Base-by-base conservation (phyloP, 2,888 invertebrate species). In the Glyphotaelius pellucidus region DNA sequence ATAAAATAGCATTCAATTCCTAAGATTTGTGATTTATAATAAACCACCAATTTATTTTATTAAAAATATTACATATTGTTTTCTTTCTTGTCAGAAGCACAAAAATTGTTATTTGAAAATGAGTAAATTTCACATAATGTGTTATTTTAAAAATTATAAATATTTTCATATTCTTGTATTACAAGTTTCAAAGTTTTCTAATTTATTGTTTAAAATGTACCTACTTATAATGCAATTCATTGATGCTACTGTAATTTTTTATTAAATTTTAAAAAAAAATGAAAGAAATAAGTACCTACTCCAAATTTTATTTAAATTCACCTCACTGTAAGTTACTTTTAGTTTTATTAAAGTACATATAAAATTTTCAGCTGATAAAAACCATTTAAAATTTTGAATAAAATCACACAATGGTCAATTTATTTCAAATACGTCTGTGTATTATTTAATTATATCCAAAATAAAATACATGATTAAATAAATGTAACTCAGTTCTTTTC, bases 401-500 rank as follows among this genome's bases (percentile, higher is more conserved):
- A n/a, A 67, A 67, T 67, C 67, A 67, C 67, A 25, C 67, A 67
- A 67, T 67, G 25, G 67, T 67, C 67, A 25, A 67, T 67, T 67
- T 67, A 67, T 67, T 25, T 67, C 25, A 67, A 25, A 67, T 67
- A 67, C 25, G 9, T 67, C 67, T 67, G 25, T 67, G 67, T 67
- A 67, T 67, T 25, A n/a, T 67, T 67, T 67, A 67, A 67, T 67
- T 67, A 67, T 67, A 67, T 67, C n/a, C 67, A 25, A 67, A 67
- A 67, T 67, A 67, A 67, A 67, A 67, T 67, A n/a, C 9, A 9
- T 67, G 67, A 67, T 67, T 25, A n/a, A 67, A 67, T 67, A 67
- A 67, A 25, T 67, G 52, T 25, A 83, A 83, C 83, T 83, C 83
- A 83, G 35, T 35, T 83, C 83, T 83, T 35, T 35, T 83, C 25